Evolutionary conservation across 1,140 invertebrate genomes (phyloP).

Genomic region (Spodoptera litura): DNA sequence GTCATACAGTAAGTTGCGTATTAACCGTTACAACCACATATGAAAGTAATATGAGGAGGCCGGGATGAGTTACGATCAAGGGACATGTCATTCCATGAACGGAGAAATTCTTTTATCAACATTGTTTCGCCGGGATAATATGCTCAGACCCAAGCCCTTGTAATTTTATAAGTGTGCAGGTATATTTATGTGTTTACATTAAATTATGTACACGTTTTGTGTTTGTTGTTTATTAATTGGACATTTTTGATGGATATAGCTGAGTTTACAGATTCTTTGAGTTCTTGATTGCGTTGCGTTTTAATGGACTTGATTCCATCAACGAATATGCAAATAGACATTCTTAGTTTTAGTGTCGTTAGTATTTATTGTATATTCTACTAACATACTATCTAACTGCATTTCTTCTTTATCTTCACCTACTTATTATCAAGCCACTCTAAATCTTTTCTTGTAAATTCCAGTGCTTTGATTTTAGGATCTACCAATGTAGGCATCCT

Average conservation of each 20-base stretch:
- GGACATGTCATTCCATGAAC: conserved; percentile 66
- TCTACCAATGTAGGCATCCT: background rate
- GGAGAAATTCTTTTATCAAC: conserved; percentile 71
- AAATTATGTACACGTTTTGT: background rate
- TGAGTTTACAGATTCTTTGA: too few species aligned
- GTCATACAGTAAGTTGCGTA: conserved; percentile 36
- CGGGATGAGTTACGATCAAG: conserved; percentile 70
- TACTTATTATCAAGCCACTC: too few species aligned
- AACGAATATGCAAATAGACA: too few species aligned
- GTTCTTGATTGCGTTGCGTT: too few species aligned
- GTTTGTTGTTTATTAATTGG: conserved; percentile 1
- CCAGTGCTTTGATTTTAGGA: background rate
- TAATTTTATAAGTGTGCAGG: conserved; percentile 28
- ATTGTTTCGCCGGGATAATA: conserved; percentile 65
- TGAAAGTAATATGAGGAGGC: conserved; percentile 48
- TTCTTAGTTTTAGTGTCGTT: too few species aligned
- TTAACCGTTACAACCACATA: conserved; percentile 38
- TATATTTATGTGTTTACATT: conserved; percentile 2
- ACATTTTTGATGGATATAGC: too few species aligned
- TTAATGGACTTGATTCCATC: too few species aligned
- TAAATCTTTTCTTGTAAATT: too few species aligned
- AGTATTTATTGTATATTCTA: too few species aligned
- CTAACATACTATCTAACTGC: too few species aligned
- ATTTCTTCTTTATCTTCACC: too few species aligned
- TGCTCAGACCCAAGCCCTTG: conserved; percentile 39